Conservation (phyloP, 2,888 invertebrate species). For the Drosophila gaucha region DNA sequence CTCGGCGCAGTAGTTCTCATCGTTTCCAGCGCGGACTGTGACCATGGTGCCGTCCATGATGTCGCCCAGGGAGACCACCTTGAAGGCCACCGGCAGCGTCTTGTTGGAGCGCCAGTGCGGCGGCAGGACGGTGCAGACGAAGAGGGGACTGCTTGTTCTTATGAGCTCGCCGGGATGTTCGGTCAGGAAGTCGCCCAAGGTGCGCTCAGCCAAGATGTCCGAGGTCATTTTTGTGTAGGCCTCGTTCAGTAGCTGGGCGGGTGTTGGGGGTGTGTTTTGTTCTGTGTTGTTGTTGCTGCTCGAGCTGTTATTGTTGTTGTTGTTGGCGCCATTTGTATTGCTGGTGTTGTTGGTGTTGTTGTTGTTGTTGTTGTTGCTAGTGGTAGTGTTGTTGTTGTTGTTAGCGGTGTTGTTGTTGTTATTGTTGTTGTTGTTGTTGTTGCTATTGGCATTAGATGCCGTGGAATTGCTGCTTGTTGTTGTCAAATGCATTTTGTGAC, state of each 20-base stretch:
- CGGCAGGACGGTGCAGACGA: conserved; percentile 97
- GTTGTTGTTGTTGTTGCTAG: conserved; percentile 78
- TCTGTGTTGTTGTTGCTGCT: conserved; percentile 82
- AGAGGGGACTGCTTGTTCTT: conserved; percentile 96
- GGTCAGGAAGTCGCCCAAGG: conserved; percentile 93
- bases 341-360: conserved; percentile 82
- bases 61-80: conserved; percentile 97
- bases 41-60: conserved; percentile 98
- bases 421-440: conserved; percentile 52
- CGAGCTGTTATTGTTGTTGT: conserved; percentile 77
- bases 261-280: conserved; percentile 90
- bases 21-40: conserved; percentile 98
- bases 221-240: conserved; percentile 95
- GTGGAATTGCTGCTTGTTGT: conserved; percentile 70
- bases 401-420: conserved; percentile 52
- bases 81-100: conserved; percentile 98
- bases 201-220: conserved; percentile 94
- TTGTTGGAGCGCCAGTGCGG: conserved; percentile 99
- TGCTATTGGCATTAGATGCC: conserved; percentile 74
- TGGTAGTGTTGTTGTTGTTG: conserved; percentile 69
- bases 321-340: conserved; percentile 84
- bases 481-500: conserved; percentile 82
- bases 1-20: conserved; percentile 99
- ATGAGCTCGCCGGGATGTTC: conserved; percentile 97
- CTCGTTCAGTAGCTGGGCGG: conserved; percentile 90